Base-by-base conservation (phyloP, 2,888 invertebrate species). In the Pollenia griseotomentosa region DNA sequence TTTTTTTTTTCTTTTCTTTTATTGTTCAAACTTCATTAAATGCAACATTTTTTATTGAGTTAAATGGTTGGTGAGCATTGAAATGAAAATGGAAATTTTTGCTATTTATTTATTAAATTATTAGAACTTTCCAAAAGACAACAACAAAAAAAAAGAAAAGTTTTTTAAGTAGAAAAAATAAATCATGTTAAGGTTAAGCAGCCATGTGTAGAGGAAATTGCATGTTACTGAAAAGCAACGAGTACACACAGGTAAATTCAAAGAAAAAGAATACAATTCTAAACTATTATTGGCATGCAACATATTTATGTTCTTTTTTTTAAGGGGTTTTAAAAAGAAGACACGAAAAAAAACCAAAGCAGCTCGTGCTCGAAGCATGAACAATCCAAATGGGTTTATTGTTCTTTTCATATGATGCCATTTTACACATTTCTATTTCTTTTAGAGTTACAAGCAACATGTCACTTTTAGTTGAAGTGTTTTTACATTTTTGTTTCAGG, bases 121-220 rank as follows among this genome's bases (percentile, higher is more conserved):
- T 70, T 53, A 71, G 53, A 80, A 71, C n/a, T 71, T 71, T 55
- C 23, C 4, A 53, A 65, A 81, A 33, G 9, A 51, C 14, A 40
- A 51, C 9, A 33, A 33, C 33, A 55, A 57, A 46, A 57, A 65
- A 51, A 9, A 63, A 6, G 8, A 70, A 77, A 57, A 55, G 5
- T 46, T n/a, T 11, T 16, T 44, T 59, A 57, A 63, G 42, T 8
- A 51, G 51, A 51, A 63, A 16, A 10, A 61, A n/a, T 59, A 66
- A 75, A 59, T 23, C 63, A 79, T 79, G 84, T 80, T 79, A 68
- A 84, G 79, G 57, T 80, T 74, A 84, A 84, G 79, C 79, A 84
- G 79, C 74, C 84, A 84, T 63, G 84, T 84, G 79, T 68, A 40
- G 66, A 84, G 61, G 55, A 80, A 73, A 68, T 84, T 70, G 79